Evolutionary conservation across 2,113 vertebrate species (phyloP), one percentile per base, ranked within the genome.

Genomic region (Tyrannus savana): DNA sequence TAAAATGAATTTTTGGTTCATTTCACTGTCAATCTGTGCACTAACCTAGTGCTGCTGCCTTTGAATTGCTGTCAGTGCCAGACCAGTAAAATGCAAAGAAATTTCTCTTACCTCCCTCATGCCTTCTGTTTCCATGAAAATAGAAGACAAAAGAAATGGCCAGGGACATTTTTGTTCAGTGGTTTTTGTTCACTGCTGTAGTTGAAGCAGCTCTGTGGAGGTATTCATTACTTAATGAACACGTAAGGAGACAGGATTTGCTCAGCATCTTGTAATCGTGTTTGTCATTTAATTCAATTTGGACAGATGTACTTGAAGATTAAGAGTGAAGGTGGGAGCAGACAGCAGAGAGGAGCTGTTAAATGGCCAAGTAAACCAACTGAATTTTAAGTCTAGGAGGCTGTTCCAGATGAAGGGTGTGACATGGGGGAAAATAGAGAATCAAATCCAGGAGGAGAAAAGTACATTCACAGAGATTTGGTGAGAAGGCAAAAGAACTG

Each of bases 211-310:
- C 46, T 84, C 41, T 64, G 33, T 68, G 56, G 69, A 53, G 41
- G 18, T 68, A 72, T 19, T 84, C 16, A 47, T 90, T 88, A 66
- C 69, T 82, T 96, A 87, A 91, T 4, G 12, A 88, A 58, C 59
- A n/a, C 0, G 0, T 39, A 79, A 80, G 30, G 50, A 91, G 66
- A 50, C 22, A n/a, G 78, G 14, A 18, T 89, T 89, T 78, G 76
- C 63, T 97, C 76, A 73, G 76, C 74, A 52, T 76, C 63, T 88
- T 66, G 46, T 69, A 75, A 58, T 84, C 73, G 71, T 15, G 2
- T 92, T 94, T 84, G 69, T 81, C 49, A 44, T 94, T 92, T 91
- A 92, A 90, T 87, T 87, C 76, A 69, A 75, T 94, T 95, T 92
- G 84, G 75, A 59, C 55, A 94, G 90, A 93, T 78, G 78, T 66